Conservation (phyloP, 2,113 vertebrate genomes). For the Peromyscus maniculatus region DNA sequence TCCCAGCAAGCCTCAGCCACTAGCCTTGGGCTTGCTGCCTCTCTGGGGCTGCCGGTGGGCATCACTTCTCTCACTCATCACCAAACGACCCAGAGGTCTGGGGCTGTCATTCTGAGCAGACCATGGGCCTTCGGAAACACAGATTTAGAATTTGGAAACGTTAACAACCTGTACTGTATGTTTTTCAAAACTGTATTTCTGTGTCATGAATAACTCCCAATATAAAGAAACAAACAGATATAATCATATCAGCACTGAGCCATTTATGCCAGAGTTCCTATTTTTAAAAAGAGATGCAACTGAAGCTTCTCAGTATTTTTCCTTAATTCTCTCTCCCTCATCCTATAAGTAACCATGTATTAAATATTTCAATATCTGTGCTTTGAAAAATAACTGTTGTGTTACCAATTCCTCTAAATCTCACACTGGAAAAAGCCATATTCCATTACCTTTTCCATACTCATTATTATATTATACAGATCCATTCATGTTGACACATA, state of each 20-base stretch:
- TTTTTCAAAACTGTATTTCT: conserved; percentile 26
- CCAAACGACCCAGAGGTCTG: neutral
- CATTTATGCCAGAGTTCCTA: neutral
- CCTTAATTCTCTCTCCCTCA: neutral
- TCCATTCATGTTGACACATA: neutral
- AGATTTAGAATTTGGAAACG: neutral
- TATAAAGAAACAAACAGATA: conserved; percentile 7
- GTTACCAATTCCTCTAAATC: conserved; percentile 8
- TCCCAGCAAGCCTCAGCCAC: neutral
- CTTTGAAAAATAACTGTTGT: neutral
- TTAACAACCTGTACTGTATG: neutral
- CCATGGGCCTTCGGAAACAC: neutral
- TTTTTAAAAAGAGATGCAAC: neutral
- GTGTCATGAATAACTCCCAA: neutral
- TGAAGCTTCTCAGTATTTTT: neutral
- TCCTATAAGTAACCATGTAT: conserved; percentile 11
- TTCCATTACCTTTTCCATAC: neutral
- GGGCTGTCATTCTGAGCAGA: neutral
- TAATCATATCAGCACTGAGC: neutral
- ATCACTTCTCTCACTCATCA: neutral
- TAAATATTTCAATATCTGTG: neutral
- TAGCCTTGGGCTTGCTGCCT: neutral
- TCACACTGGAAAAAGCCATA: neutral
- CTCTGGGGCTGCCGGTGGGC: neutral
- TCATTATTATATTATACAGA: conserved; percentile 4